Percentiles rank a stretch among this genome's conserved stretches.
Evolutionary conservation across 2,797 vertebrate species (phyloP).

Genomic region (Scleropages formosus): DNA sequence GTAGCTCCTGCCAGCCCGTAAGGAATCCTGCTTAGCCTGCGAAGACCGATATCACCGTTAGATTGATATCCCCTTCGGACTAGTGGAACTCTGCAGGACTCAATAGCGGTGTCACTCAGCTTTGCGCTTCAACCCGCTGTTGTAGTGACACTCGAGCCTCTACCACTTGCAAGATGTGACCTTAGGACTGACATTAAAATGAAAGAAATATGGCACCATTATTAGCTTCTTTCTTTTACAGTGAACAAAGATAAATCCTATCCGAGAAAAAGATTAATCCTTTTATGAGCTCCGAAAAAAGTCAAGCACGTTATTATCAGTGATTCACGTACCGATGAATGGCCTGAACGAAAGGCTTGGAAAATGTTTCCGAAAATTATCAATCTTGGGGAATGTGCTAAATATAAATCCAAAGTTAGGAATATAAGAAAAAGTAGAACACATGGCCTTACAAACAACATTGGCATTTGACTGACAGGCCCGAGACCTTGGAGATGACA

Average conservation of each 20-base stretch:
- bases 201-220: conserved; percentile 12
- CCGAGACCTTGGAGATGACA: not conserved
- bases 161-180: not conserved
- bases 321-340: not conserved
- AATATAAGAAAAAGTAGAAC: not conserved
- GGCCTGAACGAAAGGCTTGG: conserved; percentile 9
- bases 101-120: not conserved
- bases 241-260: not conserved
- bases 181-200: conserved; percentile 19
- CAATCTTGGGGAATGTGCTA: not conserved
- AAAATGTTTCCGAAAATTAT: conserved; percentile 14
- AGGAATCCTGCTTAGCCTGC: not conserved
- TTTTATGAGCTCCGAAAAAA: conserved; percentile 1
- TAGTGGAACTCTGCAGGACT: conserved; percentile 7
- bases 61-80: not conserved
- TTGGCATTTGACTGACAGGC: conserved; percentile 11
- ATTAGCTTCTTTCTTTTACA: conserved; percentile 9
- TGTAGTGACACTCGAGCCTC: too few species aligned
- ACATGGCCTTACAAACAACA: not conserved
- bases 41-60: conserved; percentile 4
- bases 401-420: not conserved
- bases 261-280: not conserved
- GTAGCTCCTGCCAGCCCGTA: not conserved
- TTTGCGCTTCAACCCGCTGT: not conserved
- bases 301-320: conserved; percentile 10